phyloP scores from a whole-genome alignment of 2,888 invertebrate species.

The Prosopocoilus inquinatus region DNA sequence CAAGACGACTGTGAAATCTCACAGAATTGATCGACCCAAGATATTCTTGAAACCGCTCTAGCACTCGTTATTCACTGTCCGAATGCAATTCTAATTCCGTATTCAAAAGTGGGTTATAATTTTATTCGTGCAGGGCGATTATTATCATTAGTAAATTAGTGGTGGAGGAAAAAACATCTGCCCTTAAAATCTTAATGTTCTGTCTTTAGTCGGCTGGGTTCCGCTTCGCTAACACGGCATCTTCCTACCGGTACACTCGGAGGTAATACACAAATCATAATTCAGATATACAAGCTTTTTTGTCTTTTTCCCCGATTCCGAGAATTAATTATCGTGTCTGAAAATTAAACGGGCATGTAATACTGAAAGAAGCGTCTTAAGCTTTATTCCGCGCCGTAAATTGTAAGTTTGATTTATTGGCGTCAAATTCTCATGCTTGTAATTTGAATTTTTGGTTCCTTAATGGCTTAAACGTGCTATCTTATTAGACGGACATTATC shows the following conservation, averaged over 20 bases:
- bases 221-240: conserved; percentile 14
- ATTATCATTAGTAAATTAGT: conserved; percentile 2
- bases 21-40: too few relatives aligned
- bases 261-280: conserved; percentile 1
- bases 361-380: conserved; percentile 29
- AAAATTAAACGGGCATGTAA: conserved; percentile 29
- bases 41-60: neutral
- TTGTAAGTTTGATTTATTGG: conserved; percentile 30
- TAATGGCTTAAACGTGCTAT: conserved; percentile 25
- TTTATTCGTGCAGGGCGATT: neutral
- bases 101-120: conserved; percentile 2
- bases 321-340: conserved; percentile 33
- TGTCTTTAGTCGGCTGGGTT: conserved; percentile 6
- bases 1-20: too few relatives aligned
- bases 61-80: neutral
- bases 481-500: conserved; percentile 19
- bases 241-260: conserved; percentile 12
- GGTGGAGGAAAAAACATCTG: conserved; percentile 2
- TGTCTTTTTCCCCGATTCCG: conserved; percentile 19
- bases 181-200: conserved; percentile 4
- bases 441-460: conserved; percentile 32
- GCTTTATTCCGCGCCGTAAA: conserved; percentile 28
- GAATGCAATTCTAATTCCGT: neutral
- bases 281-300: conserved; percentile 3
- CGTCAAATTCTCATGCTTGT: conserved; percentile 20